These are phyloP conservation scores for Lamellibrachia columna DNA, from an alignment of 2,888 invertebrate species.

Conservation along the genomic window DNA sequence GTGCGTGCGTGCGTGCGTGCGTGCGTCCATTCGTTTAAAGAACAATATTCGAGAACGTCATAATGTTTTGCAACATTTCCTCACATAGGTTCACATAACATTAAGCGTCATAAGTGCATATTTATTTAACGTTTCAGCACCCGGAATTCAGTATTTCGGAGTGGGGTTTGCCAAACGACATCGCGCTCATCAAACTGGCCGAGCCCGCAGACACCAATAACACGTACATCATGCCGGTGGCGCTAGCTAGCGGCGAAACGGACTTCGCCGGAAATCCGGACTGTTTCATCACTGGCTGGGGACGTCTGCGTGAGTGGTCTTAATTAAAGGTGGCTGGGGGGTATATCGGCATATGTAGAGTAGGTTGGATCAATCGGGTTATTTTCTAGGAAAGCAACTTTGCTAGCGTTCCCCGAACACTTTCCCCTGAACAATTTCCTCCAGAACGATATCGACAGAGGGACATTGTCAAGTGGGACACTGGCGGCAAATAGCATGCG, in stretches of 20 bases:
- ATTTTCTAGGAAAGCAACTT: too few relatives aligned
- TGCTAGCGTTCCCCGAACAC: too few relatives aligned
- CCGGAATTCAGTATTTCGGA: not conserved
- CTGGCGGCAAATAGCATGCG: too few relatives aligned
- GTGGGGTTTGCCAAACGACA: constrained; percentile 36
- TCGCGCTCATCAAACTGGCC: constrained; percentile 35
- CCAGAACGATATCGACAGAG: too few relatives aligned
- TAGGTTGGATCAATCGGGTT: too few relatives aligned
- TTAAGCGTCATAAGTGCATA: not conserved
- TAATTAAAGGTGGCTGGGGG: not conserved
- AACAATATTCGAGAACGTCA: not conserved
- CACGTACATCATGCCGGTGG: constrained; percentile 27
- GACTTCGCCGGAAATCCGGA: constrained; percentile 33
- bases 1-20: not conserved
- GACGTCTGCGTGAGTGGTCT: constrained; percentile 26
- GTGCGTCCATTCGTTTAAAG: not conserved
- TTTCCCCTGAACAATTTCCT: too few relatives aligned
- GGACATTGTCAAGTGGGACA: too few relatives aligned
- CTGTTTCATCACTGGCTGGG: constrained; percentile 41
- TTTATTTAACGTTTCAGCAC: not conserved
- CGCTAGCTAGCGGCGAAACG: constrained; percentile 27
- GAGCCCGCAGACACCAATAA: constrained; percentile 27
- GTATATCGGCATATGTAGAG: not conserved
- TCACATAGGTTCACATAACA: constrained; percentile 6
- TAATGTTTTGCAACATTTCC: not conserved